Evolutionary conservation across 2,113 vertebrate species (phyloP).

Genomic region (Globicephala melas): DNA sequence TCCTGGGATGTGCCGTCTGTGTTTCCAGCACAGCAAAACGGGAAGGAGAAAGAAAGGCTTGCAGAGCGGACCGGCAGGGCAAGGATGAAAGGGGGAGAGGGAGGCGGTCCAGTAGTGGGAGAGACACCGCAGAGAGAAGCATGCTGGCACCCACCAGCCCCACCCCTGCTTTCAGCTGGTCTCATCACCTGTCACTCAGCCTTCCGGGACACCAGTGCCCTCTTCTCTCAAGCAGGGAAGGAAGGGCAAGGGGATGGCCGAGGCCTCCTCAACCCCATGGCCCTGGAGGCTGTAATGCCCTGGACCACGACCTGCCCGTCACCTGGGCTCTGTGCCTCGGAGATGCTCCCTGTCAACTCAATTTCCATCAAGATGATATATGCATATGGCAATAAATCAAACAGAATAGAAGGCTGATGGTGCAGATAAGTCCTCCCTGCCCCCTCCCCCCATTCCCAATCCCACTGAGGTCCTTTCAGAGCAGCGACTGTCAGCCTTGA

Average conservation of each 20-base stretch:
- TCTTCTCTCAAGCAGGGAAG: background rate
- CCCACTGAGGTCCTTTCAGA: background rate
- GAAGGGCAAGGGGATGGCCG: background rate
- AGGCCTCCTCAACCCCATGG: too few species aligned
- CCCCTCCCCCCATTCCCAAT: fast-evolving
- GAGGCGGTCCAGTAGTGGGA: background rate
- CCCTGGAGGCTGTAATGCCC: too few species aligned
- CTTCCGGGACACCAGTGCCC: too few species aligned
- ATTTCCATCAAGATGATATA: background rate
- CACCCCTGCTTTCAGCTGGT: too few species aligned
- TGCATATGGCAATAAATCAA: background rate
- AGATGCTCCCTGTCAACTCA: too few species aligned
- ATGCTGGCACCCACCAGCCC: fast-evolving
- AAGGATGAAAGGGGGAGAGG: background rate
- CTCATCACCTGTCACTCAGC: background rate
- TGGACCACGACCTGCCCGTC: background rate
- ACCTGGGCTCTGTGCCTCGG: background rate
- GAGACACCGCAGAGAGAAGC: background rate
- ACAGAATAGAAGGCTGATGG: background rate
- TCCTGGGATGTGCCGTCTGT: too few species aligned
- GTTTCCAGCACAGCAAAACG: too few species aligned
- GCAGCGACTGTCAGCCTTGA: background rate
- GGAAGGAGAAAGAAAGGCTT: too few species aligned
- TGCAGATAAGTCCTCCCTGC: too few species aligned
- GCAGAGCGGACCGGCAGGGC: fast-evolving